Evolutionary conservation across 2,113 vertebrate genomes (phyloP).

Genomic region (Ptychochromis oligacanthus): DNA sequence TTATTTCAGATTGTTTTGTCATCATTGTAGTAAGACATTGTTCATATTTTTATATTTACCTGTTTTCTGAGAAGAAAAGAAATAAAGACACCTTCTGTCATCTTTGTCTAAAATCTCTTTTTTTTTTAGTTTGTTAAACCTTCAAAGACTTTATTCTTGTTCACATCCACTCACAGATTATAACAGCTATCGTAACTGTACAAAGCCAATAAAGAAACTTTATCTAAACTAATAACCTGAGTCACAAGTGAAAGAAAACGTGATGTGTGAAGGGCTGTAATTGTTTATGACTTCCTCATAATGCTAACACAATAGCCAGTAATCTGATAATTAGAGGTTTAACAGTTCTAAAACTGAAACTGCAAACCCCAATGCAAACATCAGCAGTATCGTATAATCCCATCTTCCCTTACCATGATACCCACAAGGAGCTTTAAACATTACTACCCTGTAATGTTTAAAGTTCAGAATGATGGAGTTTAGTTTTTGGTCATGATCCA

Average conservation of each 20-base stretch:
- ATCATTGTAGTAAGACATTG: neutral
- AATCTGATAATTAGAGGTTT: neutral
- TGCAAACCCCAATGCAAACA: neutral
- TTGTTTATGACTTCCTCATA: neutral
- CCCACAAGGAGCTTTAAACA: neutral
- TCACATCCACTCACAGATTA: neutral
- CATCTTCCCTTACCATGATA: neutral
- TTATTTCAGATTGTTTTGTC: neutral
- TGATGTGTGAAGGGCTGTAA: neutral
- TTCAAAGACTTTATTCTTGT: neutral
- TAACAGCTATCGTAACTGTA: neutral
- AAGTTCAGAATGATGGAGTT: neutral
- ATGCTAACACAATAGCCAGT: neutral
- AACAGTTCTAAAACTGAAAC: neutral
- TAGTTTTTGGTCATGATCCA: neutral
- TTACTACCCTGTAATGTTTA: neutral
- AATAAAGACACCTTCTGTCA: neutral
- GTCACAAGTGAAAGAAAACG: neutral
- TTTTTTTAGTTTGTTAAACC: neutral
- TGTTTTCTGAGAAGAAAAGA: neutral
- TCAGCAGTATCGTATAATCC: neutral
- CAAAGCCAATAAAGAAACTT: neutral
- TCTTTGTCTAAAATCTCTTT: neutral
- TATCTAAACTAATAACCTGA: neutral
- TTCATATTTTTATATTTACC: neutral